Conservation (phyloP, 2,888 invertebrate species). For the Patella caerulea region DNA sequence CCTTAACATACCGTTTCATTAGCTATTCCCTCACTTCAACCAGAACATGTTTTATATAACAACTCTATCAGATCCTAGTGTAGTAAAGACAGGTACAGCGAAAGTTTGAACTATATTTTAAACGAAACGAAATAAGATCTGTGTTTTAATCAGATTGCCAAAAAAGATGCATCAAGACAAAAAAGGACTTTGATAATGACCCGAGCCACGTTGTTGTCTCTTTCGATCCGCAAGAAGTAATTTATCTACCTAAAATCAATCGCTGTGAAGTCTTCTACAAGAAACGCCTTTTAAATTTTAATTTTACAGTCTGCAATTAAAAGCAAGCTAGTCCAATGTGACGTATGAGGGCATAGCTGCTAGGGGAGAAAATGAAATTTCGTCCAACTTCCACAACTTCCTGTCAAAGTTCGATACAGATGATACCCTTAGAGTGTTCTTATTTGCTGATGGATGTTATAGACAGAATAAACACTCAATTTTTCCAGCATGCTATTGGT, state of each 20-base stretch:
- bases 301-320: not conserved
- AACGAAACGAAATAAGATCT: no score
- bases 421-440: not conserved
- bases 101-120: no score
- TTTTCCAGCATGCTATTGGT: conserved; percentile 1
- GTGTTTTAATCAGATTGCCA: not conserved
- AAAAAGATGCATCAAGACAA: conserved; percentile 5
- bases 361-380: not conserved
- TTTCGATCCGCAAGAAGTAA: not conserved
- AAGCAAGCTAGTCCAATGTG: not conserved
- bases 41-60: no score
- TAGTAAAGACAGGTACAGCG: no score
- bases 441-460: conserved; percentile 16
- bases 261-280: conserved; percentile 1
- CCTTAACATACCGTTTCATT: no score
- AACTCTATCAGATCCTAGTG: no score
- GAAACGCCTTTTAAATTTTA: conserved; percentile 2
- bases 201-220: not conserved
- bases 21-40: no score
- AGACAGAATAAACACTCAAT: conserved; percentile 17
- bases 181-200: not conserved
- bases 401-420: not conserved
- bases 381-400: not conserved
- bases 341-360: not conserved
- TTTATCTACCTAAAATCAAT: not conserved